phyloP scores from a whole-genome alignment of 1,140 invertebrate species.

The Trichonephila clavata region DNA sequence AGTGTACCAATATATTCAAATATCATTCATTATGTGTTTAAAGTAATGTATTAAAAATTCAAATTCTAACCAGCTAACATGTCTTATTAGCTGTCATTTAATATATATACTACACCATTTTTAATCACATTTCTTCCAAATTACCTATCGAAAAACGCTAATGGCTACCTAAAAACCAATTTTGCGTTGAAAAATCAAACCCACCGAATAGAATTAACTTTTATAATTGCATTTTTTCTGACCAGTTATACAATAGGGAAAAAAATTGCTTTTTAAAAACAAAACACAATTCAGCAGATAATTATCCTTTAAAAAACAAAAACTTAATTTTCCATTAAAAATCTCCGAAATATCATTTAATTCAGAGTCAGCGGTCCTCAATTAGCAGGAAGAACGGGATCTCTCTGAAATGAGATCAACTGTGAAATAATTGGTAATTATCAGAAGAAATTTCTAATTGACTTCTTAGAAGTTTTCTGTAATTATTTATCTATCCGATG shows the following conservation, averaged over 20 bases:
- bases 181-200: neutral
- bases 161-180: neutral
- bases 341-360: slow-evolving; percentile 26
- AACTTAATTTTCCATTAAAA: slow-evolving; percentile 29
- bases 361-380: neutral
- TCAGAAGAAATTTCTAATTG: slow-evolving; percentile 55
- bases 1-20: no score
- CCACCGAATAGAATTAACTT: neutral
- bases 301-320: slow-evolving; percentile 28
- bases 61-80: no score
- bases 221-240: slow-evolving; percentile 1
- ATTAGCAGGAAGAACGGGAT: slow-evolving; percentile 40
- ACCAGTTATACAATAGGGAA: neutral
- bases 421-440: slow-evolving; percentile 60
- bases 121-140: neutral
- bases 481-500: slow-evolving; percentile 67
- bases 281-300: slow-evolving; percentile 3
- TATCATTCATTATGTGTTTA: no score
- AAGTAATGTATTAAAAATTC: no score
- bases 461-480: slow-evolving; percentile 46
- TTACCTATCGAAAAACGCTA: neutral
- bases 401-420: neutral
- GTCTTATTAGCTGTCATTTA: no score
- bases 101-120: neutral
- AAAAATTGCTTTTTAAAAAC: neutral